phyloP scores from a whole-genome alignment of 1,140 invertebrate genomes.

The Rhagoletis pomonella region DNA sequence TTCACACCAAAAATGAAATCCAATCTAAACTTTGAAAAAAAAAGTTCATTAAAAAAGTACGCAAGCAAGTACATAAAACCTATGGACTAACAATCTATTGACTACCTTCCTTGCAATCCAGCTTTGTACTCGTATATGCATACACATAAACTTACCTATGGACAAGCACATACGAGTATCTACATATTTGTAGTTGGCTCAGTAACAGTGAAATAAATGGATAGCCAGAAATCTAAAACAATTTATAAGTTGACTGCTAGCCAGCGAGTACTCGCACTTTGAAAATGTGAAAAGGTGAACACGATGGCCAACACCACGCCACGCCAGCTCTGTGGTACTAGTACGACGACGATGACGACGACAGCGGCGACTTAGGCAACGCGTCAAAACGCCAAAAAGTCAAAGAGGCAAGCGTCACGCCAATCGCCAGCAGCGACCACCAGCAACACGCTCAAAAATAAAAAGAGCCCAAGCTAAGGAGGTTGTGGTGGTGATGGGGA shows the following conservation, averaged over 20 bases:
- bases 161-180: neutral
- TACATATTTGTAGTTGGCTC: too few relatives aligned
- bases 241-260: conserved; percentile 27
- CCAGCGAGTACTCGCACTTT: conserved; percentile 35
- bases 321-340: neutral
- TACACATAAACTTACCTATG: neutral
- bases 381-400: conserved; percentile 48
- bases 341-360: neutral
- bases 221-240: neutral
- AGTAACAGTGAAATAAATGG: neutral
- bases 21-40: conserved; percentile 28
- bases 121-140: too few relatives aligned
- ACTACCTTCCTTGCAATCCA: neutral
- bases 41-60: neutral
- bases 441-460: conserved; percentile 18
- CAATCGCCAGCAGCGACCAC: conserved; percentile 40
- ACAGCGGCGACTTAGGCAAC: neutral
- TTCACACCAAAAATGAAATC: conserved; percentile 49
- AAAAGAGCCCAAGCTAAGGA: neutral
- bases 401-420: conserved; percentile 36
- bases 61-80: neutral
- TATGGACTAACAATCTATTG: neutral
- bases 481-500: neutral
- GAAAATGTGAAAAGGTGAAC: conserved; percentile 44
- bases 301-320: conserved; percentile 15